Evolutionary conservation across 2,888 invertebrate species (phyloP).

Genomic region (Nemotelus pantherinus): DNA sequence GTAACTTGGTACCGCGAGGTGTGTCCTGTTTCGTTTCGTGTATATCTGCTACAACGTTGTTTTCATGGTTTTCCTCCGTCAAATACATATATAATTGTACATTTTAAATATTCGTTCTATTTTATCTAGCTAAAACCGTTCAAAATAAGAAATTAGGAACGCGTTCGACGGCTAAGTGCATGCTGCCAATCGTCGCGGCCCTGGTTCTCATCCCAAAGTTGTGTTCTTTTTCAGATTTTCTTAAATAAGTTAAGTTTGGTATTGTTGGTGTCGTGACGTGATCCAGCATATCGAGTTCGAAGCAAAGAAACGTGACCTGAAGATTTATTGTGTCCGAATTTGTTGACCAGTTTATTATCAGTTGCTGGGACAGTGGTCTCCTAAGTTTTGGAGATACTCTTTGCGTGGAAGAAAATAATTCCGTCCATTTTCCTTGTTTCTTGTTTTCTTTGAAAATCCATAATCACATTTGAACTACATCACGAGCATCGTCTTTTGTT

Average conservation of each 20-base stretch:
- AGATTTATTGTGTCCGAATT: slow-evolving; percentile 1
- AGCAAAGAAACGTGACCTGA: slow-evolving; percentile 32
- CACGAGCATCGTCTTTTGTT: too few species aligned
- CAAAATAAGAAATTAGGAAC: neutral
- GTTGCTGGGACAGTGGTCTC: slow-evolving; percentile 2
- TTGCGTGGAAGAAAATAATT: too few species aligned
- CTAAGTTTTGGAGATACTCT: neutral
- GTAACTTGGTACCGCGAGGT: neutral
- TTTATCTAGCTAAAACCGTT: neutral
- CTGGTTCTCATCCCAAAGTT: neutral
- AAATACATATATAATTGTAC: too few species aligned
- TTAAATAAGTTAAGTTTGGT: slow-evolving; percentile 11
- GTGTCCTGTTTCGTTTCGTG: neutral
- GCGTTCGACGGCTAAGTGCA: neutral
- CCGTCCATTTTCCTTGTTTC: too few species aligned
- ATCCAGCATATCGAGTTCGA: neutral
- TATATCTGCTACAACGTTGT: too few species aligned
- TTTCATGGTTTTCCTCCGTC: too few species aligned
- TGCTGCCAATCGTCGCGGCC: neutral
- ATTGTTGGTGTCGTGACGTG: slow-evolving; percentile 16
- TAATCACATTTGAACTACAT: neutral
- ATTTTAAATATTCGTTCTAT: neutral
- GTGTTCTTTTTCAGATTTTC: neutral
- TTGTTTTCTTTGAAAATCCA: neutral
- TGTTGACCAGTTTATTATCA: neutral